phyloP scores from a whole-genome alignment of 1,140 invertebrate species.

The Drosophila albomicans region DNA sequence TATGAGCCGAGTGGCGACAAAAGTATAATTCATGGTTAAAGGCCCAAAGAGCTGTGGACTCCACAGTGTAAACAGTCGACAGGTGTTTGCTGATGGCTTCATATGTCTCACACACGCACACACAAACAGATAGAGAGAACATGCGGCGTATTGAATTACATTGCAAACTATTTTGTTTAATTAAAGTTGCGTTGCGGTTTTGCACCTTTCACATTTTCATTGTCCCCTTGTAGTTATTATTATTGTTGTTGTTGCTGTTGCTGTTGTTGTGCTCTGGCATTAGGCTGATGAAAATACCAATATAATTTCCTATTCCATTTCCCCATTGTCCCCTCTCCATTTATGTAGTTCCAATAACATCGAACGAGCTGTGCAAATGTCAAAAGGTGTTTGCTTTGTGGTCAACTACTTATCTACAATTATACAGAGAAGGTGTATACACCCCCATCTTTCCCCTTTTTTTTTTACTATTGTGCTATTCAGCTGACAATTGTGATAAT shows the following conservation, averaged over 20 bases:
- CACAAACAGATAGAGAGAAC: conserved; percentile 15
- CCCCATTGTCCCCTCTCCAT: neutral
- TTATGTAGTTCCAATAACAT: conserved; percentile 18
- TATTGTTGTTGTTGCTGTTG: conserved; percentile 30
- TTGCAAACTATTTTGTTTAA: conserved; percentile 72
- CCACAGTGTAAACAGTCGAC: conserved; percentile 36
- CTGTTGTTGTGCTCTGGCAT: conserved; percentile 33
- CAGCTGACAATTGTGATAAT: conserved; percentile 25
- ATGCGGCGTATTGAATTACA: conserved; percentile 51
- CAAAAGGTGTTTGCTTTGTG: conserved; percentile 42
- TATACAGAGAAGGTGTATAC: no score
- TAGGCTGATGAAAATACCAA: conserved; percentile 42
- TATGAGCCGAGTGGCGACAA: neutral
- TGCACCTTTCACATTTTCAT: conserved; percentile 35
- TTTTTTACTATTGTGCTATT: neutral
- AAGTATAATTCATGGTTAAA: neutral
- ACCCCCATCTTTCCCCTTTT: neutral
- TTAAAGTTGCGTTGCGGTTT: conserved; percentile 56
- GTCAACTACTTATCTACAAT: conserved; percentile 1
- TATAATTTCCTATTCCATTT: conserved; percentile 44
- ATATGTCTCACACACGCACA: conserved; percentile 17
- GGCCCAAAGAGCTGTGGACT: conserved; percentile 10
- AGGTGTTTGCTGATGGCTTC: conserved; percentile 59
- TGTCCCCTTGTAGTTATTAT: conserved; percentile 3
- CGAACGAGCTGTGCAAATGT: conserved; percentile 50